Evolutionary conservation across 2,888 invertebrate species (phyloP).

Genomic region (Sipunculus nudus): DNA sequence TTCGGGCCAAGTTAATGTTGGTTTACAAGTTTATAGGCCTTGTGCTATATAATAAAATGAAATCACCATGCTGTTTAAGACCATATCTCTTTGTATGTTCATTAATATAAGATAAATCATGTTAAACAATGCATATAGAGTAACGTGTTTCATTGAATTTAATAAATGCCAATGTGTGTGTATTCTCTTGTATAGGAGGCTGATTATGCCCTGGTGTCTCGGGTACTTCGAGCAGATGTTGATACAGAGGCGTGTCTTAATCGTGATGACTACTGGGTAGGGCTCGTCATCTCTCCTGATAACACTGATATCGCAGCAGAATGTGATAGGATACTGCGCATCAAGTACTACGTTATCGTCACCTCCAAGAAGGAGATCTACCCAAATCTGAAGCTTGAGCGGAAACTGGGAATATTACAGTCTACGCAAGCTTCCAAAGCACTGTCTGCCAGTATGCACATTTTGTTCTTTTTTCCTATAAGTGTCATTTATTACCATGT

Average conservation of each 20-base stretch:
- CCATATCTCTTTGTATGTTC: too few species aligned
- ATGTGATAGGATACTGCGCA: slow-evolving; percentile 62
- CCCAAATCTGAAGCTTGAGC: slow-evolving; percentile 68
- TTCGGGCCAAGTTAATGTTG: too few species aligned
- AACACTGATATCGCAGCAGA: slow-evolving; percentile 8
- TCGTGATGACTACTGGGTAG: slow-evolving; percentile 76
- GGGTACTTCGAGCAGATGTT: slow-evolving; percentile 58
- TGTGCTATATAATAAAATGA: too few species aligned
- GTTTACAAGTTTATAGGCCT: too few species aligned
- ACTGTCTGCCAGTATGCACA: slow-evolving; percentile 23
- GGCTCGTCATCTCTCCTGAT: slow-evolving; percentile 74
- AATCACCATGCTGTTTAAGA: too few species aligned
- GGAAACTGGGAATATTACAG: slow-evolving; percentile 73
- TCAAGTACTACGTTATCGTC: slow-evolving; percentile 74
- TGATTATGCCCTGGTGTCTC: slow-evolving; percentile 75
- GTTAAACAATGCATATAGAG: too few species aligned
- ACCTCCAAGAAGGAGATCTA: slow-evolving; percentile 68
- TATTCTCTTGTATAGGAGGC: slow-evolving; percentile 66
- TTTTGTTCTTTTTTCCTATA: not conserved
- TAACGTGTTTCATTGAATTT: too few species aligned
- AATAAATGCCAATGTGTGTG: too few species aligned
- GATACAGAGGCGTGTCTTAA: slow-evolving; percentile 71
- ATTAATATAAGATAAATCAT: too few species aligned
- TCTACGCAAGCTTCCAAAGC: slow-evolving; percentile 66
- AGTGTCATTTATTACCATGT: too few species aligned